Conservation (phyloP, 2,888 invertebrate species). For the Dryadula phaetusa region DNA sequence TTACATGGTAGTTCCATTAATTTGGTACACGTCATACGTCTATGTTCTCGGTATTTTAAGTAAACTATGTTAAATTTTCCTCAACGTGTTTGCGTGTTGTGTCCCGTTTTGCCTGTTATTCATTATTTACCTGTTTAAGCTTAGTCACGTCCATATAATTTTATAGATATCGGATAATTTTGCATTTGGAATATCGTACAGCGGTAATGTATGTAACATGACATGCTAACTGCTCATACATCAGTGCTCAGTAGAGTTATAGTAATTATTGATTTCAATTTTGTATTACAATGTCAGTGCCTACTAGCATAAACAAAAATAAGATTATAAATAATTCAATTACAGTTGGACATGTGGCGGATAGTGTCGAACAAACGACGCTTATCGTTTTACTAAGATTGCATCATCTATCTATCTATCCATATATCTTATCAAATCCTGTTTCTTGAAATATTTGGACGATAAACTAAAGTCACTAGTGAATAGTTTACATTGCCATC, state of each 20-base stretch:
- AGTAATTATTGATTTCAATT: not conserved
- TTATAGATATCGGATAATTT: not conserved
- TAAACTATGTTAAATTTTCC: slow-evolving; percentile 15
- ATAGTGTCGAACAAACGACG: not conserved
- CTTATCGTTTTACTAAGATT: slow-evolving; percentile 13
- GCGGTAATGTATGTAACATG: not conserved
- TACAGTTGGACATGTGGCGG: not conserved
- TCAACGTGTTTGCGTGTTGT: slow-evolving; percentile 1
- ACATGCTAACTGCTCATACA: not conserved
- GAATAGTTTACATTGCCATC: not conserved
- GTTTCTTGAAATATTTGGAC: slow-evolving; percentile 24
- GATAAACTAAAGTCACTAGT: slow-evolving; percentile 16
- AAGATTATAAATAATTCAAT: not conserved
- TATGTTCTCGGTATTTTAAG: not conserved
- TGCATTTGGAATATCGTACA: too few species aligned
- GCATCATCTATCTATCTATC: too few species aligned
- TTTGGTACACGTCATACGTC: not conserved
- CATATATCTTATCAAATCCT: slow-evolving; percentile 34
- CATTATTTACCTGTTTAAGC: slow-evolving; percentile 7
- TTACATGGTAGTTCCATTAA: not conserved
- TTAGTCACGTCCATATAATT: not conserved
- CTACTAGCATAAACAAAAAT: not conserved
- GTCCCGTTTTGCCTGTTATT: not conserved
- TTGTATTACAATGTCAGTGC: not conserved
- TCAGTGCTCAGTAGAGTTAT: not conserved